These are phyloP conservation scores for Philonicus albiceps DNA, from an alignment of 2,888 invertebrate genomes.

Conservation along the genomic window DNA sequence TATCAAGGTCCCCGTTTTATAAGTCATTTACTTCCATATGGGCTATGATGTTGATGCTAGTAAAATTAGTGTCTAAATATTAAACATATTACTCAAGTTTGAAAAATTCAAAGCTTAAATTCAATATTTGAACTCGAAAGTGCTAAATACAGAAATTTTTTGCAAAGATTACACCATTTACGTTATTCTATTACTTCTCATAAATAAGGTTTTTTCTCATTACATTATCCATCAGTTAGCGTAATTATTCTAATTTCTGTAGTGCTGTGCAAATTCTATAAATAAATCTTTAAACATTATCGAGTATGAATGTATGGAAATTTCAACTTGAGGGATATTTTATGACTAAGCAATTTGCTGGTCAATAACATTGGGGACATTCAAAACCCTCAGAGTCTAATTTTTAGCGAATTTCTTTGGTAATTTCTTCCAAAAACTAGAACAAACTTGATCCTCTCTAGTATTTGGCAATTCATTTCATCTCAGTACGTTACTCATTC, in stretches of 20 bases:
- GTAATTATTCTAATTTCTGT: background rate
- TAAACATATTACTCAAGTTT: background rate
- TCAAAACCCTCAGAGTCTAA: background rate
- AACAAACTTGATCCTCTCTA: background rate
- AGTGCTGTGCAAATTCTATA: background rate
- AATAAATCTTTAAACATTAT: background rate
- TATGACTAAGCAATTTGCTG: background rate
- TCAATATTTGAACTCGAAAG: background rate
- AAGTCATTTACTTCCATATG: background rate
- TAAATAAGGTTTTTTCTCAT: background rate
- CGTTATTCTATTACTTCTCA: background rate
- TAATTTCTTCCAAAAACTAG: background rate
- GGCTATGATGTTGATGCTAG: background rate
- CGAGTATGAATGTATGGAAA: background rate
- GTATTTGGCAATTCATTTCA: background rate
- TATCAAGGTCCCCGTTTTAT: background rate
- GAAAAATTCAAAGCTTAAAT: background rate
- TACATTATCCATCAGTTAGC: background rate
- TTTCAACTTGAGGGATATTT: background rate
- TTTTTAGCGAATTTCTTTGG: background rate
- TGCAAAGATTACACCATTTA: background rate
- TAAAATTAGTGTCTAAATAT: background rate
- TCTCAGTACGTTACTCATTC: background rate
- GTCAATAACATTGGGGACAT: background rate
- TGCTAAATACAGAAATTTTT: background rate